A percentile compares a stretch with the other conserved stretches of the same genome.
phyloP scores from a whole-genome alignment of 2,797 vertebrate genomes.

The Synaphobranchus kaupii region DNA sequence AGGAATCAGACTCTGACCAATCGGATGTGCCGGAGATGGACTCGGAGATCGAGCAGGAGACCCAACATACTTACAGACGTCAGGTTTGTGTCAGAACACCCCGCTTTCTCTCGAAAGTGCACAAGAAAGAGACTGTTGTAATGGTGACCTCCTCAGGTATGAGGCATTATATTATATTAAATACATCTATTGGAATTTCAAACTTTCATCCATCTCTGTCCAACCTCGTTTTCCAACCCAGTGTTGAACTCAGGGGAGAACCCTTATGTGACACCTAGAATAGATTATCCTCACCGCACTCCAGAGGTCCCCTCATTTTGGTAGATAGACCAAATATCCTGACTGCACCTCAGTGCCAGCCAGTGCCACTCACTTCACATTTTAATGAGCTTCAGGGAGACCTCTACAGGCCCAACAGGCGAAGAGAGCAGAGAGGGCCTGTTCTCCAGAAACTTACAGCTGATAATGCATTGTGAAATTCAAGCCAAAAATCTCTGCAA shows the following conservation, averaged over 20 bases:
- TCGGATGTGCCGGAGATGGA: slow-evolving; percentile 99
- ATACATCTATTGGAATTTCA: neutral
- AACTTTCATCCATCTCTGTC: neutral
- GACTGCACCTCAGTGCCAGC: neutral
- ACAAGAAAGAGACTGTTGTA: neutral
- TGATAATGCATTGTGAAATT: slow-evolving; percentile 9
- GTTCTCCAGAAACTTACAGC: slow-evolving; percentile 16
- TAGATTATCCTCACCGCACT: neutral
- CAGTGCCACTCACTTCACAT: neutral
- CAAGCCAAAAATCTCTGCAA: slow-evolving; percentile 6
- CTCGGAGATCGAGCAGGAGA: slow-evolving; percentile 98
- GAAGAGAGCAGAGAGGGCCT: neutral
- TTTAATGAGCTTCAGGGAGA: neutral
- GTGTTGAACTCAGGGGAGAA: neutral
- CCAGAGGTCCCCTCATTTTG: neutral
- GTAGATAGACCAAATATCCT: neutral
- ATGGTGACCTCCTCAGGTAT: neutral
- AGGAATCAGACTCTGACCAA: slow-evolving; percentile 96
- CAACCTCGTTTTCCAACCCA: neutral
- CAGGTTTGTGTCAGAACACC: slow-evolving; percentile 75
- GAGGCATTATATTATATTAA: neutral
- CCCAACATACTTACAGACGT: slow-evolving; percentile 91
- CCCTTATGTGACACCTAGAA: neutral
- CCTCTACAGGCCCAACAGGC: neutral
- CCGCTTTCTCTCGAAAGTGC: neutral